These are phyloP conservation scores for Pimephales promelas DNA, from an alignment of 2,113 vertebrate genomes.

Conservation along the genomic window DNA sequence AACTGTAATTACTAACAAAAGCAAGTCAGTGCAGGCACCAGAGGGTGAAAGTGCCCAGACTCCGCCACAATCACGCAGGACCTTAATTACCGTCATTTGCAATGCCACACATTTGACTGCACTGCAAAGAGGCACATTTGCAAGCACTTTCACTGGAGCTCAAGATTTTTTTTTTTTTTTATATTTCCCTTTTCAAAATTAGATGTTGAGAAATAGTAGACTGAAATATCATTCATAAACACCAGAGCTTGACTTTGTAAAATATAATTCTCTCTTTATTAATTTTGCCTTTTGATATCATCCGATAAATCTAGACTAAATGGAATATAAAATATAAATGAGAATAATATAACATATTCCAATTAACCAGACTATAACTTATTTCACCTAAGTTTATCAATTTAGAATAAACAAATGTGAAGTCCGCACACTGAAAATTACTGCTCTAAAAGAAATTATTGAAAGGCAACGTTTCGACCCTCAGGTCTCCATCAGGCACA, in stretches of 20 bases:
- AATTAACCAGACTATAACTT: too few relatives aligned
- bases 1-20: constrained; percentile 80
- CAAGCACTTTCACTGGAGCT: constrained; percentile 47
- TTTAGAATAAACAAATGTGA: not conserved
- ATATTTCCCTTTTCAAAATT: constrained; percentile 32
- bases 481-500: too few relatives aligned
- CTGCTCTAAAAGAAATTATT: too few relatives aligned
- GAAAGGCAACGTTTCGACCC: too few relatives aligned
- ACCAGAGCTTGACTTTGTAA: not conserved
- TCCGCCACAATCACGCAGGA: constrained; percentile 69
- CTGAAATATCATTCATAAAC: not conserved
- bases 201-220: not conserved
- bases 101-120: constrained; percentile 62
- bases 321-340: not conserved
- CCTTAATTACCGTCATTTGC: constrained; percentile 68
- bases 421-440: too few relatives aligned
- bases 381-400: not conserved
- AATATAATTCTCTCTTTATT: too few relatives aligned
- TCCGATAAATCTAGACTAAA: not conserved
- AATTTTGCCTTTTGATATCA: not conserved
- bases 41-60: constrained; percentile 60
- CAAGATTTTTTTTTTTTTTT: not conserved
- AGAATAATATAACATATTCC: not conserved
- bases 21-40: constrained; percentile 72
- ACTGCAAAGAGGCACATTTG: constrained; percentile 50